These are phyloP conservation scores for Labrus mixtus DNA, from an alignment of 2,113 vertebrate genomes.

Conservation along the genomic window DNA sequence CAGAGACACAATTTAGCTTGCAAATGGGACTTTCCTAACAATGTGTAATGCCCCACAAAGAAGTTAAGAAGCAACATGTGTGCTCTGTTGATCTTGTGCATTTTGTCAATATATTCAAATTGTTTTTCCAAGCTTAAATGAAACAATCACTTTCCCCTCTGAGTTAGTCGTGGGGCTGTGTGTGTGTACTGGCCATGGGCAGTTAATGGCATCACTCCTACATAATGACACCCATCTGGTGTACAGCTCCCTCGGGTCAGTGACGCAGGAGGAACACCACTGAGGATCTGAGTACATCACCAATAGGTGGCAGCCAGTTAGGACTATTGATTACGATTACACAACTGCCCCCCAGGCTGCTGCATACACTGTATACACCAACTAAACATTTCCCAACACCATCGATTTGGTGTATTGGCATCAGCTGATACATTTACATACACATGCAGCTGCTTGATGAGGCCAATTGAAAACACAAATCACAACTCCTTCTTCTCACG, in stretches of 20 bases:
- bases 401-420: slow-evolving; percentile 44
- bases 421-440: slow-evolving; percentile 15
- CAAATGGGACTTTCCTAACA: slow-evolving; percentile 21
- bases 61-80: slow-evolving; percentile 16
- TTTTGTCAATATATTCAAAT: slow-evolving; percentile 15
- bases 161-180: slow-evolving; percentile 23
- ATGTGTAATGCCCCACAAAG: not conserved
- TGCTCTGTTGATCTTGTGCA: slow-evolving; percentile 4
- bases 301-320: slow-evolving; percentile 58
- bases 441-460: not conserved
- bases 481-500: not conserved
- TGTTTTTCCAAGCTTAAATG: slow-evolving; percentile 11
- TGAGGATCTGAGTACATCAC: slow-evolving; percentile 39
- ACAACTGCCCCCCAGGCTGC: slow-evolving; percentile 59
- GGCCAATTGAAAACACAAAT: not conserved
- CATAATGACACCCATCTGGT: slow-evolving; percentile 69
- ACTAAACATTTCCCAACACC: slow-evolving; percentile 55
- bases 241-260: slow-evolving; percentile 46
- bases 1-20: not conserved
- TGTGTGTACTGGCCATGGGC: slow-evolving; percentile 6
- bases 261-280: slow-evolving; percentile 27
- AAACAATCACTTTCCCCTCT: slow-evolving; percentile 16
- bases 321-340: slow-evolving; percentile 77
- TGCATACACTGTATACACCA: slow-evolving; percentile 32
- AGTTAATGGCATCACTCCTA: slow-evolving; percentile 56